phyloP scores from a whole-genome alignment of 1,140 invertebrate species.

The Odontomachus brunneus region DNA sequence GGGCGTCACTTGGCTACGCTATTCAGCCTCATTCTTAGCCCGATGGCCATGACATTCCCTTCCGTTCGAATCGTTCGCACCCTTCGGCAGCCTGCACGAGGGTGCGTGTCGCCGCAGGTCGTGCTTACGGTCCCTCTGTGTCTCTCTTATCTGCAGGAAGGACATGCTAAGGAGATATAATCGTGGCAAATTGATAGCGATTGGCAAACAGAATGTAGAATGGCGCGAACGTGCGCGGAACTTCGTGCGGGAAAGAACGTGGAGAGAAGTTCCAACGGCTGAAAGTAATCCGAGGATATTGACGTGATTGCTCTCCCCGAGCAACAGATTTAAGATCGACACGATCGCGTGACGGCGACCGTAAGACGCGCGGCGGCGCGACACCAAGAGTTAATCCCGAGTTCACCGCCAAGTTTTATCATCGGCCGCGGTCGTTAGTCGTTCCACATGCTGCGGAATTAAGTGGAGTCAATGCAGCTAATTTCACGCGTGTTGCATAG shows the following conservation, averaged over 20 bases:
- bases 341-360: too few relatives aligned
- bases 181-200: slow-evolving; percentile 40
- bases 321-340: too few relatives aligned
- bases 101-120: slow-evolving; percentile 9
- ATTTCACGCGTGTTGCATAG: slow-evolving; percentile 40
- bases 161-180: slow-evolving; percentile 41
- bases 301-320: too few relatives aligned
- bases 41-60: slow-evolving; percentile 12
- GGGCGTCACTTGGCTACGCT: neutral
- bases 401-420: neutral
- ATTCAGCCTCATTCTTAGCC: neutral
- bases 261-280: neutral
- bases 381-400: too few relatives aligned
- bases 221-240: neutral
- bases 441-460: slow-evolving; percentile 4
- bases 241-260: neutral
- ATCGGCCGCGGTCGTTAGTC: slow-evolving; percentile 20
- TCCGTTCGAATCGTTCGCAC: slow-evolving; percentile 20
- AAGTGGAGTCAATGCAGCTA: neutral
- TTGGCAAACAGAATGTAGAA: slow-evolving; percentile 14
- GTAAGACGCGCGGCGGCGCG: too few relatives aligned
- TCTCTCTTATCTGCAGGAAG: slow-evolving; percentile 39
- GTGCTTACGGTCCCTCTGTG: slow-evolving; percentile 26
- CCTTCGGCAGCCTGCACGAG: slow-evolving; percentile 26
- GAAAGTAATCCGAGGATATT: neutral